These are phyloP conservation scores for Frankliniella fusca DNA, from an alignment of 2,888 invertebrate species.

Conservation along the genomic window DNA sequence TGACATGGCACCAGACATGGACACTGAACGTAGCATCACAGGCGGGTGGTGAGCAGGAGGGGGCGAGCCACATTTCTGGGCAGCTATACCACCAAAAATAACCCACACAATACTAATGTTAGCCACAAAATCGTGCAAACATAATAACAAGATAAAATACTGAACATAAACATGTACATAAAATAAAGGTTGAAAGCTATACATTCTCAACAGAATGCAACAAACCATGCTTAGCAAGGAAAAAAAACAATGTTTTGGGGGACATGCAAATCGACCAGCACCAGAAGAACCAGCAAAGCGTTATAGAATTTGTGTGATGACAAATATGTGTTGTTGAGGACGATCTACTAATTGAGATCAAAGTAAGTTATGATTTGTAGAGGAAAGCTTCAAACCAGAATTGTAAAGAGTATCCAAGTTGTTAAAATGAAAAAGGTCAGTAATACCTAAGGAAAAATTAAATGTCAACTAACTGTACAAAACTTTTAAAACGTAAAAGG, in stretches of 20 bases:
- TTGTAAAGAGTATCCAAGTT: too few relatives aligned
- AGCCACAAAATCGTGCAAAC: constrained; percentile 19
- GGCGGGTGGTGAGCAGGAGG: constrained; percentile 16
- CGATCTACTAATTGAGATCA: too few relatives aligned
- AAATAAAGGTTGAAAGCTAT: neutral
- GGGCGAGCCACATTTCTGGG: constrained; percentile 14
- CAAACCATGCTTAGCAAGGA: too few relatives aligned
- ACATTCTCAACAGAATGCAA: neutral
- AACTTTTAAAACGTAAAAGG: neutral
- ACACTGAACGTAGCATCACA: constrained; percentile 29
- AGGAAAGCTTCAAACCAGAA: neutral
- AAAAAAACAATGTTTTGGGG: too few relatives aligned
- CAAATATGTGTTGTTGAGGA: too few relatives aligned
- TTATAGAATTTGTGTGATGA: too few relatives aligned
- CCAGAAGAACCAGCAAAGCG: too few relatives aligned
- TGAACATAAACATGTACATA: neutral
- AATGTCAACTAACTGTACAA: neutral
- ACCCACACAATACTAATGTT: constrained; percentile 13
- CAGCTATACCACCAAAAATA: constrained; percentile 9
- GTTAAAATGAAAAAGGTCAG: too few relatives aligned
- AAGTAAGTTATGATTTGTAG: too few relatives aligned
- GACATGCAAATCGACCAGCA: too few relatives aligned
- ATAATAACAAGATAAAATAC: constrained; percentile 5
- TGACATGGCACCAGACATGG: constrained; percentile 21
- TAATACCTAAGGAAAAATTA: neutral